phyloP scores from a whole-genome alignment of 2,888 invertebrate species.

The Thyatira batis region DNA sequence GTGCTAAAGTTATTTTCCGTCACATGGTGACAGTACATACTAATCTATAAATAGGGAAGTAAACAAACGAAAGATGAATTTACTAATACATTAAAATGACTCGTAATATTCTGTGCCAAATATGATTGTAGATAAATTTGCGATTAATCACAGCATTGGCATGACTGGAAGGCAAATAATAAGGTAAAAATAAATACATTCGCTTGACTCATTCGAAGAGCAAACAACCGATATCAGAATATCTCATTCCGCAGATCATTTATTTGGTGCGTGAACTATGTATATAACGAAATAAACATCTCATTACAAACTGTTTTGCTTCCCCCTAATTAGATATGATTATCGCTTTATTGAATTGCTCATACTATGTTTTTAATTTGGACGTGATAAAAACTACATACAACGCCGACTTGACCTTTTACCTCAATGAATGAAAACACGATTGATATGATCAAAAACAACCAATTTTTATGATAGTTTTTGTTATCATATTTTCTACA shows the following conservation, averaged over 20 bases:
- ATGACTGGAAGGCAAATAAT: slow-evolving; percentile 1
- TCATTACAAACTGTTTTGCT: not conserved
- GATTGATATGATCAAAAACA: too few relatives aligned
- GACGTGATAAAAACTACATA: too few relatives aligned
- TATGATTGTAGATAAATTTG: not conserved
- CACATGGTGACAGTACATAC: not conserved
- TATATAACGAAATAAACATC: not conserved
- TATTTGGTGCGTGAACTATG: not conserved
- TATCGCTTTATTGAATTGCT: not conserved
- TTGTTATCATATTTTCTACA: too few relatives aligned
- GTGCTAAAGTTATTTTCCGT: not conserved
- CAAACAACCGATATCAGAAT: slow-evolving; percentile 6
- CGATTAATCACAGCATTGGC: not conserved
- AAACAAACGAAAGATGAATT: too few relatives aligned
- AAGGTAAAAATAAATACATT: slow-evolving; percentile 2
- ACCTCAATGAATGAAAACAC: too few relatives aligned
- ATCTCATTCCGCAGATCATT: not conserved
- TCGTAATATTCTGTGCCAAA: not conserved
- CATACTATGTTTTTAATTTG: not conserved
- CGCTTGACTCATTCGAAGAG: slow-evolving; percentile 5
- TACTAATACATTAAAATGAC: too few relatives aligned
- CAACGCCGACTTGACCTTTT: too few relatives aligned
- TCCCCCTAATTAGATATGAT: not conserved
- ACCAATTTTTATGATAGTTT: too few relatives aligned
- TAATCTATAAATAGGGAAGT: too few relatives aligned